phyloP scores from a whole-genome alignment of 1,140 invertebrate genomes.

The Charaxes varanes region DNA sequence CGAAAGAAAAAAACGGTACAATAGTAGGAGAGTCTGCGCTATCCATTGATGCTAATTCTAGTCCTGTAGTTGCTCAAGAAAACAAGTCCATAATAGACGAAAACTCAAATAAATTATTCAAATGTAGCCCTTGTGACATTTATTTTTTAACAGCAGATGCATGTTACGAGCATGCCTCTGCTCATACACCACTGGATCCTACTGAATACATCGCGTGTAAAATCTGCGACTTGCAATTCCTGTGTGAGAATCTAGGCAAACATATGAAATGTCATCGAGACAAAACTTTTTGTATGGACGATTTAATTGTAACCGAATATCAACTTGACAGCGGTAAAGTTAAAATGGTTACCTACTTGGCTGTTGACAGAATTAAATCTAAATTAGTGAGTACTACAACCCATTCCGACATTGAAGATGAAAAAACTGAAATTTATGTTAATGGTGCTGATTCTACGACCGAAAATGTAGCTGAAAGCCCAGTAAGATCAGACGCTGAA shows the following conservation, averaged over 20 bases:
- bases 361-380: slow-evolving; percentile 20
- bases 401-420: slow-evolving; percentile 18
- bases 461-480: too few species aligned
- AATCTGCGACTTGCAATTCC: slow-evolving; percentile 30
- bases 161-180: slow-evolving; percentile 20
- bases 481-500: too few species aligned
- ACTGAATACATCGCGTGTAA: slow-evolving; percentile 34
- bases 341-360: slow-evolving; percentile 18
- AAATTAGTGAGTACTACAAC: slow-evolving; percentile 30
- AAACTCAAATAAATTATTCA: slow-evolving; percentile 17
- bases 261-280: slow-evolving; percentile 30
- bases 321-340: slow-evolving; percentile 1
- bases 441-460: slow-evolving; percentile 16
- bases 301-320: slow-evolving; percentile 22
- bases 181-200: slow-evolving; percentile 19
- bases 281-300: slow-evolving; percentile 22
- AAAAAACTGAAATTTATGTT: slow-evolving; percentile 7
- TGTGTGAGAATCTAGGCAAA: slow-evolving; percentile 22
- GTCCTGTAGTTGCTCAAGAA: not conserved
- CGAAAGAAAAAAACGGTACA: too few species aligned
- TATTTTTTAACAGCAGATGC: slow-evolving; percentile 17
- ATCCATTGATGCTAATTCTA: too few species aligned
- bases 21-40: too few species aligned
- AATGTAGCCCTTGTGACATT: slow-evolving; percentile 29
- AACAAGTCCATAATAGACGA: not conserved